Conservation (phyloP, 2,888 invertebrate genomes). For the Morpho helenor region DNA sequence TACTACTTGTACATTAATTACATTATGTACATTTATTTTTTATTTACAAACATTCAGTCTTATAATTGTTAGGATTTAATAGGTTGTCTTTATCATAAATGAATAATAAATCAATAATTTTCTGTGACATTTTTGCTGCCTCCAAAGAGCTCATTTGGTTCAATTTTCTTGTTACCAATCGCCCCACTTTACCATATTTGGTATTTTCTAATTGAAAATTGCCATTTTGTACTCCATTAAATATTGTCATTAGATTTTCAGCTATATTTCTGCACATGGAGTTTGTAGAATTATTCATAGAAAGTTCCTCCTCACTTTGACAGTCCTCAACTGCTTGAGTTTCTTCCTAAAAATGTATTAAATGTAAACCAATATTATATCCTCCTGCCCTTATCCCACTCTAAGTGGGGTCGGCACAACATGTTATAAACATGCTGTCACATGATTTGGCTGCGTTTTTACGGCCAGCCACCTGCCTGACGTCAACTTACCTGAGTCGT, state of each 20-base stretch:
- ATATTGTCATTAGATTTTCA: constrained; percentile 48
- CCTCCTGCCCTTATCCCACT: too few relatives aligned
- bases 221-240: constrained; percentile 57
- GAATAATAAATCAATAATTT: constrained; percentile 57
- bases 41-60: constrained; percentile 19
- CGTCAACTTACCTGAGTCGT: too few relatives aligned
- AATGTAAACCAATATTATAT: constrained; percentile 1
- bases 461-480: too few relatives aligned
- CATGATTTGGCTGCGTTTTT: too few relatives aligned
- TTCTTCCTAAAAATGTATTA: constrained; percentile 34
- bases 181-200: constrained; percentile 49
- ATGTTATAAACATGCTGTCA: too few relatives aligned
- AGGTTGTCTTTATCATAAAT: constrained; percentile 59
- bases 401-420: too few relatives aligned
- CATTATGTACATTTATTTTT: neutral
- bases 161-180: constrained; percentile 46
- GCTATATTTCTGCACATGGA: constrained; percentile 46
- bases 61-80: constrained; percentile 54
- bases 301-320: constrained; percentile 36
- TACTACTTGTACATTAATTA: too few relatives aligned
- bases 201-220: constrained; percentile 48
- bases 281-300: constrained; percentile 28
- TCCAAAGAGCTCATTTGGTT: constrained; percentile 54
- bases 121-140: constrained; percentile 47
- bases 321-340: constrained; percentile 22